Evolutionary conservation across 2,888 invertebrate genomes (phyloP).

Genomic region (Aphidius colemani): DNA sequence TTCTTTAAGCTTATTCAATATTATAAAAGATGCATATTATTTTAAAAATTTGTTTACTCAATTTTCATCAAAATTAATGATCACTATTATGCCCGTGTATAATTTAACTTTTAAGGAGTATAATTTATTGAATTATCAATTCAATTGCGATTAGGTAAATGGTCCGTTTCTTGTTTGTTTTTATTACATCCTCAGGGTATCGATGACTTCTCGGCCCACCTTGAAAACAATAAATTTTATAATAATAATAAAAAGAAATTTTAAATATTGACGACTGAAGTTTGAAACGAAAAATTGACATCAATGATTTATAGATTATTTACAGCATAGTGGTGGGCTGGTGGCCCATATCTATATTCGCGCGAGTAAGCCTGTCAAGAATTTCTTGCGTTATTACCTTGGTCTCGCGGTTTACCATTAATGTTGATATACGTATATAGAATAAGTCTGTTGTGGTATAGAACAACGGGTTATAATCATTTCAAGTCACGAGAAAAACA

Average conservation of each 20-base stretch:
- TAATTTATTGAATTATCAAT: slow-evolving; percentile 8
- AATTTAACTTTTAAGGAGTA: not conserved
- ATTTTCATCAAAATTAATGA: not conserved
- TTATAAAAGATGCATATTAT: slow-evolving; percentile 11
- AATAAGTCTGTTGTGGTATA: slow-evolving; percentile 34
- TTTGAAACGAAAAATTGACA: slow-evolving; percentile 30
- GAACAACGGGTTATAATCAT: slow-evolving; percentile 33
- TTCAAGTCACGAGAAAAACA: slow-evolving; percentile 35
- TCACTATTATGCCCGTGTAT: not conserved
- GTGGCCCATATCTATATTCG: slow-evolving; percentile 35
- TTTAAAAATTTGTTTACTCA: not conserved
- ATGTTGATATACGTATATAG: slow-evolving; percentile 37
- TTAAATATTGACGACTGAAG: slow-evolving; percentile 5
- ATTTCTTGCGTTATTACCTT: slow-evolving; percentile 31
- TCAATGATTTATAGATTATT: slow-evolving; percentile 37
- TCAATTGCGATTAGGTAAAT: not conserved
- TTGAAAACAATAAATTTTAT: slow-evolving; percentile 13
- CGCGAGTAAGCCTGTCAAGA: slow-evolving; percentile 22
- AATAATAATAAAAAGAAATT: not conserved
- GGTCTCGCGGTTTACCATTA: slow-evolving; percentile 26
- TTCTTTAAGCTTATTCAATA: slow-evolving; percentile 1
- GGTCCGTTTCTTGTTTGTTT: too few relatives aligned
- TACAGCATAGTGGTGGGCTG: slow-evolving; percentile 30
- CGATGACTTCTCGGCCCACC: not conserved
- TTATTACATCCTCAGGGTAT: not conserved